These are phyloP conservation scores for Leuciscus waleckii DNA, from an alignment of 2,797 vertebrate species.

Conservation along the genomic window DNA sequence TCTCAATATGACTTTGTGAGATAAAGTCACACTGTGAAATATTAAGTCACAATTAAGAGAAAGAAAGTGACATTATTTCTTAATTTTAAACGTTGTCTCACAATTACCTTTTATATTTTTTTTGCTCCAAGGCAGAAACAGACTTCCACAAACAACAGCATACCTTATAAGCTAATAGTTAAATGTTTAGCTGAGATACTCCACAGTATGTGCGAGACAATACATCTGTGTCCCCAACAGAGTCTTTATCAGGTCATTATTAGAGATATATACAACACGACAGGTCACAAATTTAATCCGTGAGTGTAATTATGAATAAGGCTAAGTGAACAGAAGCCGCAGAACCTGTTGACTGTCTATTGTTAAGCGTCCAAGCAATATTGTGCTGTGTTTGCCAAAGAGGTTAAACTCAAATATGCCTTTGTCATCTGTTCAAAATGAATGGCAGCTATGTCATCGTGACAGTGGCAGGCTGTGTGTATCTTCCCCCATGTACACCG, in stretches of 20 bases:
- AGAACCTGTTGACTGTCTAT: slow-evolving; percentile 35
- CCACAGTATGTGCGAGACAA: background rate
- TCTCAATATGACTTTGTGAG: background rate
- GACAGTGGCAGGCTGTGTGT: slow-evolving; percentile 14
- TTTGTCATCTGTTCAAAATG: slow-evolving; percentile 24
- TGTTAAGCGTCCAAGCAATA: slow-evolving; percentile 24
- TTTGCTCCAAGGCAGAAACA: background rate
- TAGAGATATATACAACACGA: slow-evolving; percentile 23
- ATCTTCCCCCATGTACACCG: background rate
- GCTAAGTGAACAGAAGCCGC: slow-evolving; percentile 9
- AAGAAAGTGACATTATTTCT: background rate
- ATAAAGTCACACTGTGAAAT: background rate
- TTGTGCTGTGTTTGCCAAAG: slow-evolving; percentile 35
- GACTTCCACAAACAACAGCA: background rate
- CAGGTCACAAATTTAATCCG: slow-evolving; percentile 15
- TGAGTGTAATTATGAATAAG: background rate
- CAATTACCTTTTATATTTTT: background rate
- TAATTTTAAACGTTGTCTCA: background rate
- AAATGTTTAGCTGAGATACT: background rate
- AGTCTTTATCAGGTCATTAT: slow-evolving; percentile 1
- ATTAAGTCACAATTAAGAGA: background rate
- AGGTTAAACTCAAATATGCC: slow-evolving; percentile 21
- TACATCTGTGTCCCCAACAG: slow-evolving; percentile 21
- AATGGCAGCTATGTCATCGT: slow-evolving; percentile 20
- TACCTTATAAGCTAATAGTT: background rate